A percentile compares a stretch with the other conserved stretches of the same genome.
Conservation (phyloP, 2,797 vertebrate species). For the Pogonophryne albipinna region DNA sequence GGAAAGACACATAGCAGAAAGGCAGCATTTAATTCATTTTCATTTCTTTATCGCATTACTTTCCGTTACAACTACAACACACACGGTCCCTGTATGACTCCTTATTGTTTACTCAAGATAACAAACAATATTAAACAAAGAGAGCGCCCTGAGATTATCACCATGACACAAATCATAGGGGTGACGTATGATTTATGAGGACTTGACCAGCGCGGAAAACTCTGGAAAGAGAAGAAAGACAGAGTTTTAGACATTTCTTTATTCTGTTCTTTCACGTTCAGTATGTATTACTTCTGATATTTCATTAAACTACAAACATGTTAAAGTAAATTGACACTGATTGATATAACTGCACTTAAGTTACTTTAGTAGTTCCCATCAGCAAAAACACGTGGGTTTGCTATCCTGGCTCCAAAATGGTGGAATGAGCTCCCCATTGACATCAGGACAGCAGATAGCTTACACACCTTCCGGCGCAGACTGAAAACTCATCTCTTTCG, state of each 20-base stretch:
- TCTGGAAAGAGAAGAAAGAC: constrained; percentile 62
- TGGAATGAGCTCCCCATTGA: no score
- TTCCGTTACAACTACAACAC: constrained; percentile 20
- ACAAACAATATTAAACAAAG: constrained; percentile 14
- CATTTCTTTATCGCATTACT: constrained; percentile 15
- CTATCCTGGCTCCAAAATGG: no score
- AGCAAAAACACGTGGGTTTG: no score
- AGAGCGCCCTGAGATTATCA: constrained; percentile 34
- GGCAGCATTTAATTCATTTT: constrained; percentile 2
- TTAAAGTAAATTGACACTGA: neutral
- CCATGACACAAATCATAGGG: neutral
- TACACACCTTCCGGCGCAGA: no score
- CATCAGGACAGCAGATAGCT: no score
- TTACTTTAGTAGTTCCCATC: neutral
- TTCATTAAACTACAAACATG: neutral
- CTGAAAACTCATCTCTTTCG: no score
- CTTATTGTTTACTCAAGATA: constrained; percentile 13
- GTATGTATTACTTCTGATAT: neutral
- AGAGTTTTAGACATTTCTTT: neutral
- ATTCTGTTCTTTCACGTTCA: neutral
- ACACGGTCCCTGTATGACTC: neutral
- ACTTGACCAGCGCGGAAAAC: constrained; percentile 81
- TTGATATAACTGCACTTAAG: constrained; percentile 12
- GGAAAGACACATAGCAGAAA: constrained; percentile 39
- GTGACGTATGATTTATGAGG: constrained; percentile 56